Base-by-base conservation (phyloP, 2,797 vertebrate species). In the Coranthus polyacanthus region DNA sequence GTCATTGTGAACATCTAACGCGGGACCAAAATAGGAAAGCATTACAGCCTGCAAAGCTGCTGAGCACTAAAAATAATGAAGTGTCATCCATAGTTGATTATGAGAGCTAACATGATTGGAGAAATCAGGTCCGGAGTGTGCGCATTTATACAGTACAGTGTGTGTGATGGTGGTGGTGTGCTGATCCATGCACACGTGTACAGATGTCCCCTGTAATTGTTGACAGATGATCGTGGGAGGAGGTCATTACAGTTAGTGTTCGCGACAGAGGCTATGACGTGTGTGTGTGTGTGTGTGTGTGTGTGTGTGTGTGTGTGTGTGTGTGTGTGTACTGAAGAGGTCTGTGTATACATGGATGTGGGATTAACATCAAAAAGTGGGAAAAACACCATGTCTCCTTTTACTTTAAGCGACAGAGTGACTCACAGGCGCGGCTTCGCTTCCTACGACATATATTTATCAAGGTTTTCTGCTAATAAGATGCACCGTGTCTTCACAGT, bases 31-130 rank as follows among this genome's bases (percentile, higher is more conserved):
- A 80, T 43, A 71, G 50, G 45, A 55, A 75, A 64, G 16, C 42
- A 38, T 63, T 56, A 62, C 43, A 9, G 46, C 17, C 63, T 42
- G 43, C 52, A 66, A 72, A 79, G 58, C 75, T 58, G 46, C 51
- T 2, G 42, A 71, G 69, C 72, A 77, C 67, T 77, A 72, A 39
- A 62, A 32, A 38, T 75, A 73, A 78, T 82, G 57, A 79, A 59
- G 60, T 45, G 49, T 61, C 45, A 44, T 52, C 66, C 1, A 10
- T 9, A 22, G 29, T 52, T 57, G 71, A 78, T 76, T 53, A 61
- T 58, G 34, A 62, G 49, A 18, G 47, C 36, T 18, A n/a, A 68
- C 17, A 34, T 61, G 52, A 79, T 43, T 29, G 64, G 24, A 75
- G 36, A 62, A 64, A 53, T 22, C 36, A 26, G 65, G 32, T 60